Base-by-base conservation (phyloP, 2,888 invertebrate genomes). In the Drosophila nigricruria region DNA sequence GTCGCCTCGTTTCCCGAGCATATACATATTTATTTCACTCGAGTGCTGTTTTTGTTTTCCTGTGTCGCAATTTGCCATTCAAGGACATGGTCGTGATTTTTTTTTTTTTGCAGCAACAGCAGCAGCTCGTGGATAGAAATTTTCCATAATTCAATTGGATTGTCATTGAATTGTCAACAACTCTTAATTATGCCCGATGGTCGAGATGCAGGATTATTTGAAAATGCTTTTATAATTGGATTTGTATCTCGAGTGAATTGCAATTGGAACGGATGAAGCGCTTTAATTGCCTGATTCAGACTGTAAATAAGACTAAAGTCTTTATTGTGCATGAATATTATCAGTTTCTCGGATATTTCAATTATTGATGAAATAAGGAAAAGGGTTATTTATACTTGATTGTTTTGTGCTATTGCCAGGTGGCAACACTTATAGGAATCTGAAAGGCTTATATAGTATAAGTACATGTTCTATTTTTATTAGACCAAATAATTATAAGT, bases 51-150 rank as follows among this genome's bases (percentile, higher is more conserved):
- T 53, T 60, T 16, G 43, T 63, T 63, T 53, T 66, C 20, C 63
- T 79, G 63, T 82, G 58, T 75, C 78, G 86, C 77, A 70, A 80
- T 86, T 83, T 81, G 45, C 32, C 45, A 64, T 83, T 86, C 89
- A 86, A 88, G 83, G 83, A 78, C 89, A 86, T 64, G 66, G 69
- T 61, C 49, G 61, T 75, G 81, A 86, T 83, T 80, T 75, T 52
- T 9, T 34, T 10, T 18, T 14, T 12, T 30, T 12, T 30, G 25
- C 27, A 47, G 36, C 45, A 16, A n/a, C 45, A 45, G 25, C 43
- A 57, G 34, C n/a, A 18, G 65, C 54, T 50, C 20, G 50, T 45
- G 32, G 32, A 27, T 45, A 5, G 40, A 61, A 78, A 66, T 66
- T 72, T 77, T 77, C 61, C 73, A 47, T 80, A 65, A 86, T 77